phyloP scores from a whole-genome alignment of 1,140 invertebrate genomes.

The Drusus annulatus region DNA sequence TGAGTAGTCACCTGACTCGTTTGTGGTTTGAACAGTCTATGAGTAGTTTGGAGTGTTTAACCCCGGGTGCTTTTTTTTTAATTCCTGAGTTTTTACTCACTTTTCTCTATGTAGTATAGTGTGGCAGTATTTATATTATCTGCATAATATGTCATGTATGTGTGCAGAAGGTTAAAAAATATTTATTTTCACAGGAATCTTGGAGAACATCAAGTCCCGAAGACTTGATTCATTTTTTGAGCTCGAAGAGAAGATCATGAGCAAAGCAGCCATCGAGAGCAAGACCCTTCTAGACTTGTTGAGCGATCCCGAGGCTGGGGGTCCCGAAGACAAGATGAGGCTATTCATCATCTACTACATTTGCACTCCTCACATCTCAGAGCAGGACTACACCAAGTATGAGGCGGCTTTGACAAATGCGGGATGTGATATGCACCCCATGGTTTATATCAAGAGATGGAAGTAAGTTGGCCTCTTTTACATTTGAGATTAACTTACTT shows the following conservation, averaged over 20 bases:
- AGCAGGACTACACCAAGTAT: conserved; percentile 88
- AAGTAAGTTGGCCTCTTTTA: conserved; percentile 73
- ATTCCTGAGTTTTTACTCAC: too few species aligned
- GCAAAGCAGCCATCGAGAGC: conserved; percentile 80
- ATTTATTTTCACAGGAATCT: conserved; percentile 74
- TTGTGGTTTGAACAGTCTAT: too few species aligned
- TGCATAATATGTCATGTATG: not conserved
- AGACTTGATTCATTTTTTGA: conserved; percentile 97
- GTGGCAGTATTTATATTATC: too few species aligned
- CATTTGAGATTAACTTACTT: too few species aligned
- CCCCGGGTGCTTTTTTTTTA: too few species aligned
- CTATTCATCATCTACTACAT: conserved; percentile 97
- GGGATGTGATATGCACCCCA: conserved; percentile 88
- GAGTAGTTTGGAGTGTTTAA: too few species aligned
- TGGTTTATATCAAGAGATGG: conserved; percentile 93
- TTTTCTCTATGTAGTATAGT: too few species aligned
- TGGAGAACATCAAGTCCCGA: conserved; percentile 92
- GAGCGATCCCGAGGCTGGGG: conserved; percentile 88
- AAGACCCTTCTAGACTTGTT: conserved; percentile 86
- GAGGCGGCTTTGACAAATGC: conserved; percentile 83
- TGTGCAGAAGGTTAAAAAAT: conserved; percentile 1
- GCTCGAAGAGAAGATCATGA: conserved; percentile 98
- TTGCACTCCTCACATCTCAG: conserved; percentile 84
- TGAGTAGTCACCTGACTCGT: too few species aligned
- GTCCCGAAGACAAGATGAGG: conserved; percentile 93